Base-by-base conservation (phyloP, 1,140 invertebrate species). In the Drosophila pallidifrons region DNA sequence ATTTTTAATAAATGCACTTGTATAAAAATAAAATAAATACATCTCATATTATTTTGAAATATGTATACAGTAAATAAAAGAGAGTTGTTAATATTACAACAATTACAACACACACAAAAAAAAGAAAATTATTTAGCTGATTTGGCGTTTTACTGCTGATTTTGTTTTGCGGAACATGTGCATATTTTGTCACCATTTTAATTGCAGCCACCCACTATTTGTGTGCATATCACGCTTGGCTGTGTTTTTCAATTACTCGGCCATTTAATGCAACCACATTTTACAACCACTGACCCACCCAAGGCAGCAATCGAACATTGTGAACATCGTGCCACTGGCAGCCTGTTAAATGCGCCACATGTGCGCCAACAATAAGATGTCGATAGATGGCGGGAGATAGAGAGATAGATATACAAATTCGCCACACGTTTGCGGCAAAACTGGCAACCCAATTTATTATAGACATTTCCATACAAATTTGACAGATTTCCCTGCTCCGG, bases 381-480 rank as follows among this genome's bases (percentile, higher is more conserved):
- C 41, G 45, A 28, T 55, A 11, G 16, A 57, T 16, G 20, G 20
- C 46, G 11, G 41, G n/a, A 15, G n/a, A 25, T 43, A 60, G 35
- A 28, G 20, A 54, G 13, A 46, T 52, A 20, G 25, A 58, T 30
- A 69, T 55, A 55, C 28, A 28, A 55, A 73, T 73, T 52, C 69
- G 35, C 32, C 47, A 61, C 72, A 78, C 72, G 71, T 78, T 65
- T 65, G 41, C 35, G 35, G 45, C 38, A 49, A 46, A 61, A 45
- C 10, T 25, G 47, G 35, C 61, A 63, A 51, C 32, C 43, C 58
- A 70, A 80, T 80, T 80, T 75, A 75, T 85, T 74, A 60, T 45
- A 38, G 13, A 46, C 55, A 77, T 79, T 86, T 75, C 63, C 82
- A 82, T 75, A 67, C 52, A 82, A 82, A 87, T 80, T 64, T 88